phyloP scores from a whole-genome alignment of 2,888 invertebrate genomes.

The Chloroclystis v-ata region DNA sequence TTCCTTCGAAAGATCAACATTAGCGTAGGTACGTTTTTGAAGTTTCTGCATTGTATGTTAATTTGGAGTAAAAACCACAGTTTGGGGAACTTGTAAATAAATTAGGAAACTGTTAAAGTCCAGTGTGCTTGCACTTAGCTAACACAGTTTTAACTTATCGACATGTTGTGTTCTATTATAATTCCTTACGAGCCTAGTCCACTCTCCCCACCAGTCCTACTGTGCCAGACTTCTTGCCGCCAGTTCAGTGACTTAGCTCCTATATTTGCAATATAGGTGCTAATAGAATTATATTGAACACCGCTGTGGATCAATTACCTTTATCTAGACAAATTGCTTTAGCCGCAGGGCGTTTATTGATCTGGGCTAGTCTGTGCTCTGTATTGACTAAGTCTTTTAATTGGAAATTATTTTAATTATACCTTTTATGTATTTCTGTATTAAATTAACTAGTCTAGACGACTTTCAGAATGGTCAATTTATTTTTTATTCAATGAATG shows the following conservation, averaged over 20 bases:
- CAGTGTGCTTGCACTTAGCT: too few relatives aligned
- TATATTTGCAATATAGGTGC: conserved; percentile 10
- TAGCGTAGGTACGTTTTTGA: not conserved
- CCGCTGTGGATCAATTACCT: conserved; percentile 7
- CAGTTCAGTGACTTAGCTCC: conserved; percentile 13
- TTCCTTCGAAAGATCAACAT: not conserved
- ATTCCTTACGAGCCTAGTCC: not conserved
- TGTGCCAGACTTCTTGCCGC: conserved; percentile 34
- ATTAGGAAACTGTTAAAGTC: not conserved
- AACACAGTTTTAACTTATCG: too few relatives aligned
- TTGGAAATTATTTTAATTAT: not conserved
- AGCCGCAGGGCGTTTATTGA: conserved; percentile 2
- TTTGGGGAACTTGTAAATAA: conserved; percentile 11
- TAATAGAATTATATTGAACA: conserved; percentile 5
- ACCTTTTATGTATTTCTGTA: too few relatives aligned
- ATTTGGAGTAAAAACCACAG: conserved; percentile 14
- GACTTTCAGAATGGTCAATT: too few relatives aligned
- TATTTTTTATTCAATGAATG: too few relatives aligned
- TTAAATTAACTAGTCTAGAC: too few relatives aligned
- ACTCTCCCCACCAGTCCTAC: conserved; percentile 8
- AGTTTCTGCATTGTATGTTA: not conserved
- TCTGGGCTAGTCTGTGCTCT: not conserved
- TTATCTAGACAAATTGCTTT: conserved; percentile 1
- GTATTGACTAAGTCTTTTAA: not conserved
- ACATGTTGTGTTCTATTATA: too few relatives aligned